phyloP scores from a whole-genome alignment of 2,797 vertebrate species.

The Ataeniobius toweri region DNA sequence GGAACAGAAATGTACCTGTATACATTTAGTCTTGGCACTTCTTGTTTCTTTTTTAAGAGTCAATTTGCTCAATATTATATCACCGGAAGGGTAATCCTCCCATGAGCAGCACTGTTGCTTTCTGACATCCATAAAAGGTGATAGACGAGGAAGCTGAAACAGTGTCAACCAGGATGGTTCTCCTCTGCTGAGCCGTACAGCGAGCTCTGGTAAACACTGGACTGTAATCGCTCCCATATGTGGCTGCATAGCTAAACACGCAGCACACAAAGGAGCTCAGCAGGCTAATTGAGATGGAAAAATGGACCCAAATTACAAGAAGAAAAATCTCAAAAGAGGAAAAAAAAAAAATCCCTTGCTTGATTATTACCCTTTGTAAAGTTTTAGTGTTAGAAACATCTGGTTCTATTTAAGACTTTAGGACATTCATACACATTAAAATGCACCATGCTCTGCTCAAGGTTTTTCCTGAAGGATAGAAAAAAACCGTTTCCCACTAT shows the following conservation, averaged over 20 bases:
- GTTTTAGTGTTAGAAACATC: conserved; percentile 75
- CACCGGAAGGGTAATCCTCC: neutral
- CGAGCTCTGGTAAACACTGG: conserved; percentile 72
- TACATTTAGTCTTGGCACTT: neutral
- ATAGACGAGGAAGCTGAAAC: conserved; percentile 38
- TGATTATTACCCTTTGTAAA: conserved; percentile 82
- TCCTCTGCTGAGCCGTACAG: conserved; percentile 58
- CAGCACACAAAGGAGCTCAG: conserved; percentile 62
- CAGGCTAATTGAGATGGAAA: conserved; percentile 70
- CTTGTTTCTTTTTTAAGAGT: neutral
- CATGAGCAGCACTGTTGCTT: neutral
- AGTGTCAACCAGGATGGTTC: conserved; percentile 34
- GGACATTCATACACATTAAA: conserved; percentile 79
- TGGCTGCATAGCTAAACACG: conserved; percentile 67
- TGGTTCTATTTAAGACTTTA: conserved; percentile 84
- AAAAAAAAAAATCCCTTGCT: conserved; percentile 54
- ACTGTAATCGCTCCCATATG: conserved; percentile 79
- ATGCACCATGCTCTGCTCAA: conserved; percentile 49
- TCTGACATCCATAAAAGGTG: conserved; percentile 48
- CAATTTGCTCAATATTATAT: neutral
- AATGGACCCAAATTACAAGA: conserved; percentile 71
- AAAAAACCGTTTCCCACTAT: conserved; percentile 72
- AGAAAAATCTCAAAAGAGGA: conserved; percentile 52
- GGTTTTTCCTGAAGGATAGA: conserved; percentile 63
- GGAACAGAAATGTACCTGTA: neutral